A percentile compares a stretch with the other conserved stretches of the same genome.
phyloP scores from a whole-genome alignment of 1,140 invertebrate genomes.

The Cephus cinctus region DNA sequence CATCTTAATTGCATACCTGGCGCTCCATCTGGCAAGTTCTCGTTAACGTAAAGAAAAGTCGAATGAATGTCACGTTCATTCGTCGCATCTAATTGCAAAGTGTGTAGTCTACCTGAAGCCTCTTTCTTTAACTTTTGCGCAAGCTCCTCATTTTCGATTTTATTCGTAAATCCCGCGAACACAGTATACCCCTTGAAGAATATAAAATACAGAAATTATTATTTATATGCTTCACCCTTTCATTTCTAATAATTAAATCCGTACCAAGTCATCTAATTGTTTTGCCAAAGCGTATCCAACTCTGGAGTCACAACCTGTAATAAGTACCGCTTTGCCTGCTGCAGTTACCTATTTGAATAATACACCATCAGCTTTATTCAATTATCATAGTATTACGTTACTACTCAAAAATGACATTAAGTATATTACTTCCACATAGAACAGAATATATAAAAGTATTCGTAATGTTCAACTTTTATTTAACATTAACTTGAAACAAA shows the following conservation, averaged over 20 bases:
- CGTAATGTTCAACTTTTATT: too few species aligned
- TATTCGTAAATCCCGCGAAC: conserved; percentile 73
- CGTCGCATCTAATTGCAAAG: conserved; percentile 72
- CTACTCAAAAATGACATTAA: too few species aligned
- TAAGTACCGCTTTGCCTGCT: conserved; percentile 75
- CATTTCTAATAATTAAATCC: neutral
- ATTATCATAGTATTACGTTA: too few species aligned
- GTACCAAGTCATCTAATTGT: conserved; percentile 71
- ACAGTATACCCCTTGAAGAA: conserved; percentile 70
- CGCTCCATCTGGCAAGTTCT: conserved; percentile 73
- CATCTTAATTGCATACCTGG: conserved; percentile 55
- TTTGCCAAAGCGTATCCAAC: conserved; percentile 74
- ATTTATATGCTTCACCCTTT: too few species aligned
- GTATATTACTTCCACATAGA: too few species aligned
- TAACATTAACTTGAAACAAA: too few species aligned
- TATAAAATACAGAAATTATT: too few species aligned
- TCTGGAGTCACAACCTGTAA: conserved; percentile 83
- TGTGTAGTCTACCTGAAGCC: conserved; percentile 71
- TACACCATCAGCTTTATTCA: too few species aligned
- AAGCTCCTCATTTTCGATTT: conserved; percentile 62
- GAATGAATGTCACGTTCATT: conserved; percentile 71
- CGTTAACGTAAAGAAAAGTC: conserved; percentile 71
- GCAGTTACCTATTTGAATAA: conserved; percentile 64
- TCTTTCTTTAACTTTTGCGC: conserved; percentile 73
- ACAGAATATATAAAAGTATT: too few species aligned